Base-by-base conservation (phyloP, 2,888 invertebrate genomes). In the Metallyticus violacea region DNA sequence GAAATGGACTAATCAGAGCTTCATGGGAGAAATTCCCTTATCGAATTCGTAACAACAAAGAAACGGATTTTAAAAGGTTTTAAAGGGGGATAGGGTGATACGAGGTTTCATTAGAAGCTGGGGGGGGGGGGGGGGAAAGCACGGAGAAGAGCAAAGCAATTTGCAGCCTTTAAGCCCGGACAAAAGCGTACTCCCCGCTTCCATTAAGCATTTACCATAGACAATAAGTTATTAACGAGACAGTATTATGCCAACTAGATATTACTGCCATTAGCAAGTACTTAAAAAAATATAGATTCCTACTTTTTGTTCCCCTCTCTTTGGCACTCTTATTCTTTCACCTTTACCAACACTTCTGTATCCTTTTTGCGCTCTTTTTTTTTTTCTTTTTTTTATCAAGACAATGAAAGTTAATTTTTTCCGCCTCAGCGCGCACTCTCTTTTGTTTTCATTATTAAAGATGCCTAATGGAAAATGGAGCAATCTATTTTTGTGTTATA, bases 141-240 rank as follows among this genome's bases (percentile, higher is more conserved):
- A 62, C 9, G 40, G 22, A 62, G 40, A 62, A 4, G 40, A 40
- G 40, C 3, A 29, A 83, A 83, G 77, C 40, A 83, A 83, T 83
- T 83, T 83, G 83, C 77, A 83, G 7, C 28, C 77, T 7, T 62
- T n/a, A 77, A n/a, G 7, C n/a, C 22, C n/a, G 7, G 83, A 83
- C 83, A 83, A 83, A 82, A 83, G 83, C 29, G 77, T 77, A 9
- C 77, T 77, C 77, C 30, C 30, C 30, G 25, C 81, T 81, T 81
- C 81, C 40, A 85, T 80, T 62, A 86, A 86, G 77, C 82, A 81
- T 27, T 83, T 80, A 86, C 81, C 77, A 26, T 15, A 78, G 77
- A 86, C 79, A 86, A 83, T 86, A 81, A 86, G 86, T 86, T 85
- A 80, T 86, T 86, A 86, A 85, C 62, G 80, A 85, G 6, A 30